Conservation (phyloP, 1,140 invertebrate species). For the Hylaeus anthracinus region DNA sequence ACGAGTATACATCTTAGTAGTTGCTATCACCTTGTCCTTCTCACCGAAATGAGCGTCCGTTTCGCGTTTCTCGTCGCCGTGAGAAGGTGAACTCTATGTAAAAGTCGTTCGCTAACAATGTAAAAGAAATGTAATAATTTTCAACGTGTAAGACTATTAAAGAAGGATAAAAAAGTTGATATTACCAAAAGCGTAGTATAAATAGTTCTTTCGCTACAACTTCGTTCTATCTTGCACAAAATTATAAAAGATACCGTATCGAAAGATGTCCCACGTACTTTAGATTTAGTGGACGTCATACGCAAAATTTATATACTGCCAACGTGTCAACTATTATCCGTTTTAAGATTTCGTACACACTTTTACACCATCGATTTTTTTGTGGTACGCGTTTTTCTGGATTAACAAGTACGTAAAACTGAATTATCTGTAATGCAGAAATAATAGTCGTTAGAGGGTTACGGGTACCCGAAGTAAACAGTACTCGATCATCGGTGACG, state of each 20-base stretch:
- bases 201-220: slow-evolving; percentile 25
- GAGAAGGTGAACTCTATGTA: slow-evolving; percentile 34
- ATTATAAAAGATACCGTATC: slow-evolving; percentile 29
- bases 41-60: slow-evolving; percentile 25
- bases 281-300: slow-evolving; percentile 3
- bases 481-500: no score
- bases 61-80: slow-evolving; percentile 39
- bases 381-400: neutral
- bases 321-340: neutral
- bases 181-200: slow-evolving; percentile 18
- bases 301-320: neutral
- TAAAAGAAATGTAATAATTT: slow-evolving; percentile 10
- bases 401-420: neutral
- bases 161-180: slow-evolving; percentile 25
- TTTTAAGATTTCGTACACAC: neutral
- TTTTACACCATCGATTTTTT: neutral
- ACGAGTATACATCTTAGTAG: slow-evolving; percentile 46
- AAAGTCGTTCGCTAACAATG: slow-evolving; percentile 21
- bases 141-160: neutral
- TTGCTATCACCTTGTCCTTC: slow-evolving; percentile 38
- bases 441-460: no score
- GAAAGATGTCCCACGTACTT: slow-evolving; percentile 4
- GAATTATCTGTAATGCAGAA: neutral
- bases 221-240: slow-evolving; percentile 16
- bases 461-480: neutral